Evolutionary conservation across 2,888 invertebrate genomes (phyloP).

Genomic region (Phlogophora meticulosa): DNA sequence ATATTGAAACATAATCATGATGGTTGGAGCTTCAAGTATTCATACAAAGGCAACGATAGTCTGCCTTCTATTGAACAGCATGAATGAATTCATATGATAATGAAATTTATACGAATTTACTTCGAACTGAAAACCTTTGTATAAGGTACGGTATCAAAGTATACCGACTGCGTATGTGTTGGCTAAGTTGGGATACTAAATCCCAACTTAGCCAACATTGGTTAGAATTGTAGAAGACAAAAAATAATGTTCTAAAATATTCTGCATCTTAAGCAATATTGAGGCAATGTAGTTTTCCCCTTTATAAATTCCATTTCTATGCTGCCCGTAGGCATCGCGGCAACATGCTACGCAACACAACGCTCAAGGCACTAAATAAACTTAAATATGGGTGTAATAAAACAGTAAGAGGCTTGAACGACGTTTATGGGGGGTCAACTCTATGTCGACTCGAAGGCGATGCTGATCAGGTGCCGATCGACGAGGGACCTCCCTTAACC

Average conservation of each 20-base stretch:
- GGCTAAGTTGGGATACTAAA: too few species aligned
- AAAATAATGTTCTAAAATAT: not conserved
- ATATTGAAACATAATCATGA: not conserved
- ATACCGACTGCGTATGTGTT: not conserved
- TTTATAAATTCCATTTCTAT: not conserved
- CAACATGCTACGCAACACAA: not conserved
- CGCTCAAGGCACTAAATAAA: conserved; percentile 16
- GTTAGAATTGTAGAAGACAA: not conserved
- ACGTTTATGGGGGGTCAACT: conserved; percentile 33
- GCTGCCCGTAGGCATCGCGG: too few species aligned
- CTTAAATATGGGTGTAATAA: conserved; percentile 38
- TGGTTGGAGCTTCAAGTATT: conserved; percentile 29
- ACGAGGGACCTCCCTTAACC: conserved; percentile 29
- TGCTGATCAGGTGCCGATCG: conserved; percentile 46
- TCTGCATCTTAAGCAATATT: not conserved
- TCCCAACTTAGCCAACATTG: not conserved
- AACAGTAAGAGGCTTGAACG: conserved; percentile 17
- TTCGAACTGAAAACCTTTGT: not conserved
- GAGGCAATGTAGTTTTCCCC: not conserved
- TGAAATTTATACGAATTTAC: conserved; percentile 65
- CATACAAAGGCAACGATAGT: conserved; percentile 33
- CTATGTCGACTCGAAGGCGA: conserved; percentile 5
- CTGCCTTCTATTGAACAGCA: conserved; percentile 43
- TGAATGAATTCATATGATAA: too few species aligned
- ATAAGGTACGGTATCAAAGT: not conserved